phyloP scores from a whole-genome alignment of 2,888 invertebrate genomes.

The Caenorhabditis sp. region DNA sequence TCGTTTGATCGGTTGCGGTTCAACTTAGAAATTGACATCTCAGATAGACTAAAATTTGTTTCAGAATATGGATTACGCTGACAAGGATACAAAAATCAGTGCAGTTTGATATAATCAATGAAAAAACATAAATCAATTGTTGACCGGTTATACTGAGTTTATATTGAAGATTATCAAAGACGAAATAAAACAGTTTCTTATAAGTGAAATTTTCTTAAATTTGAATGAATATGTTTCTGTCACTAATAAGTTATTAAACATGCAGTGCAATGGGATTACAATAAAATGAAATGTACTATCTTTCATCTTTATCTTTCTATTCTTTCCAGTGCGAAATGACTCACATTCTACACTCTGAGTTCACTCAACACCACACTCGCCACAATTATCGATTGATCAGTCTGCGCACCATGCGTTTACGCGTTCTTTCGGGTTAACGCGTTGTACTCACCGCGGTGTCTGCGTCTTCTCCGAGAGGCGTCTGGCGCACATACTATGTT shows the following conservation, averaged over 20 bases:
- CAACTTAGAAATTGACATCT: not conserved
- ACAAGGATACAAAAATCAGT: slow-evolving; percentile 44
- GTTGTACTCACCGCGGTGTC: not conserved
- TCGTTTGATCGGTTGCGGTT: not conserved
- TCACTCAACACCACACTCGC: not conserved
- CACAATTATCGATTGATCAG: slow-evolving; percentile 36
- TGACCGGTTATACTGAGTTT: slow-evolving; percentile 15
- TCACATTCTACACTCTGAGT: too few relatives aligned
- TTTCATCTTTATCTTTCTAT: not conserved
- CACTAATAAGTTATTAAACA: too few relatives aligned
- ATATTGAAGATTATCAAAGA: too few relatives aligned
- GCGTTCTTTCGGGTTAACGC: slow-evolving; percentile 21
- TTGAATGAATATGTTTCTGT: too few relatives aligned
- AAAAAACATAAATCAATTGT: not conserved
- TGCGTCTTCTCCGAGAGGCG: slow-evolving; percentile 14
- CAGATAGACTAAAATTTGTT: slow-evolving; percentile 9
- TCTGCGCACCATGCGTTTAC: slow-evolving; percentile 23
- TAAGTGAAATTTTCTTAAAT: too few relatives aligned
- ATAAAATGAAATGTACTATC: too few relatives aligned
- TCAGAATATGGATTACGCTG: slow-evolving; percentile 50
- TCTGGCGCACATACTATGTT: slow-evolving; percentile 15
- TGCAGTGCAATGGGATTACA: too few relatives aligned
- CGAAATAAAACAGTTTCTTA: not conserved
- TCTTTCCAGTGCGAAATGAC: too few relatives aligned
- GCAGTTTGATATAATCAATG: slow-evolving; percentile 19